These are phyloP conservation scores for Harpalus rubripes DNA, from an alignment of 2,888 invertebrate species.

Conservation along the genomic window DNA sequence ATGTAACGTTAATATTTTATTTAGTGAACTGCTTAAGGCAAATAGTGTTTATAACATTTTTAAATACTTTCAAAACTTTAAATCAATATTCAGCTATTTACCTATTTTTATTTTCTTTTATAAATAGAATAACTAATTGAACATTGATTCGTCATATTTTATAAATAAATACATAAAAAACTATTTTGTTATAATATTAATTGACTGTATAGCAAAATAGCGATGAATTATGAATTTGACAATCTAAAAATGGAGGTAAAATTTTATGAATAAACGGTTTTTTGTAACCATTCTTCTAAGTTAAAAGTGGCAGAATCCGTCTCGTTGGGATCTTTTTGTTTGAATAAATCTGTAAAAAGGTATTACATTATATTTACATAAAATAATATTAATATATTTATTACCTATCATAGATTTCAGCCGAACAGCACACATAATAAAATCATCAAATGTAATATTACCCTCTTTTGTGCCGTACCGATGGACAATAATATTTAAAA, in stretches of 20 bases:
- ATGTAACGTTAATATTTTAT: too few species aligned
- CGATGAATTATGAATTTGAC: slow-evolving; percentile 77
- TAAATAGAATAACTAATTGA: neutral
- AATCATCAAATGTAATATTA: slow-evolving; percentile 94
- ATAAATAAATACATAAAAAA: slow-evolving; percentile 44
- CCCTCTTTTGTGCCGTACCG: slow-evolving; percentile 93
- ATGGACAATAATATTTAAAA: slow-evolving; percentile 93
- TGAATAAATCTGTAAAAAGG: slow-evolving; percentile 87
- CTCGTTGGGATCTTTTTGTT: slow-evolving; percentile 85
- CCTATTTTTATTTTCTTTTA: neutral
- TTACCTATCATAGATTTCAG: slow-evolving; percentile 97
- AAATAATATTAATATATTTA: neutral
- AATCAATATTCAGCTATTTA: neutral
- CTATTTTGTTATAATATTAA: slow-evolving; percentile 25
- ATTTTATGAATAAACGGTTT: slow-evolving; percentile 86
- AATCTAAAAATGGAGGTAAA: neutral
- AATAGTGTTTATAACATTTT: slow-evolving; percentile 13
- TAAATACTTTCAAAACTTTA: neutral
- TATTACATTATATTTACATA: neutral
- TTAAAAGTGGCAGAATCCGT: slow-evolving; percentile 90
- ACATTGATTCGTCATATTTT: slow-evolving; percentile 5
- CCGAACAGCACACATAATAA: slow-evolving; percentile 95
- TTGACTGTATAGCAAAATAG: slow-evolving; percentile 44
- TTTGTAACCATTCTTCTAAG: slow-evolving; percentile 95
- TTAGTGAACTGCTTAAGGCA: neutral